Evolutionary conservation across 2,888 invertebrate species (phyloP).

Genomic region (Schrankia costaestrigalis): DNA sequence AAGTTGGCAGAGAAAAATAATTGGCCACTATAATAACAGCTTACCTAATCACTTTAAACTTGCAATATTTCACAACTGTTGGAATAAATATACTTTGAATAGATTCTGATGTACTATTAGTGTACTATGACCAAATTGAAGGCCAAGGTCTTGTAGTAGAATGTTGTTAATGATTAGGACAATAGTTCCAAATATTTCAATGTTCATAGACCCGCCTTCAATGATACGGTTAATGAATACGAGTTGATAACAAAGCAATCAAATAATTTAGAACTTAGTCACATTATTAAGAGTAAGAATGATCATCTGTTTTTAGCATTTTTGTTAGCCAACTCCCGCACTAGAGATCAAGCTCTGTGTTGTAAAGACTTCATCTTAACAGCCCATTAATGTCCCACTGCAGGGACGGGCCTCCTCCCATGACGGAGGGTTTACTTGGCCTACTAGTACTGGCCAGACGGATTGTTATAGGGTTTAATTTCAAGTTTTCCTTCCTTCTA

Average conservation of each 20-base stretch:
- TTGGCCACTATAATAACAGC: constrained; percentile 23
- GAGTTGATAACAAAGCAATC: constrained; percentile 12
- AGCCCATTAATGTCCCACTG: too few relatives aligned
- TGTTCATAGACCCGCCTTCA: constrained; percentile 25
- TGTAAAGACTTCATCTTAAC: too few relatives aligned
- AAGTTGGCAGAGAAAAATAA: constrained; percentile 25
- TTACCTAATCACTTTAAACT: constrained; percentile 14
- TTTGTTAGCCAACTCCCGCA: too few relatives aligned
- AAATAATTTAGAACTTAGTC: constrained; percentile 19
- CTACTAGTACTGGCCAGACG: too few relatives aligned
- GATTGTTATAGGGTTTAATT: too few relatives aligned
- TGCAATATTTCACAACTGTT: constrained; percentile 12
- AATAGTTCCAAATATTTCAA: constrained; percentile 28
- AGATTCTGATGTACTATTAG: constrained; percentile 6
- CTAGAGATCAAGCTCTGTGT: too few relatives aligned
- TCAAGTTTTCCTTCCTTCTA: too few relatives aligned
- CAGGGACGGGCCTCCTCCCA: too few relatives aligned
- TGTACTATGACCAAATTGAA: constrained; percentile 16
- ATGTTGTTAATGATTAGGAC: constrained; percentile 24
- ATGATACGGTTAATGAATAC: constrained; percentile 26
- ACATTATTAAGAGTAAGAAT: too few relatives aligned
- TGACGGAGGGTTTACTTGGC: too few relatives aligned
- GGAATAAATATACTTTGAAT: constrained; percentile 7
- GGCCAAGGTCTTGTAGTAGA: constrained; percentile 25
- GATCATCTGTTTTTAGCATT: too few relatives aligned